phyloP scores from a whole-genome alignment of 2,888 invertebrate genomes.

The Lycaena phlaeas region DNA sequence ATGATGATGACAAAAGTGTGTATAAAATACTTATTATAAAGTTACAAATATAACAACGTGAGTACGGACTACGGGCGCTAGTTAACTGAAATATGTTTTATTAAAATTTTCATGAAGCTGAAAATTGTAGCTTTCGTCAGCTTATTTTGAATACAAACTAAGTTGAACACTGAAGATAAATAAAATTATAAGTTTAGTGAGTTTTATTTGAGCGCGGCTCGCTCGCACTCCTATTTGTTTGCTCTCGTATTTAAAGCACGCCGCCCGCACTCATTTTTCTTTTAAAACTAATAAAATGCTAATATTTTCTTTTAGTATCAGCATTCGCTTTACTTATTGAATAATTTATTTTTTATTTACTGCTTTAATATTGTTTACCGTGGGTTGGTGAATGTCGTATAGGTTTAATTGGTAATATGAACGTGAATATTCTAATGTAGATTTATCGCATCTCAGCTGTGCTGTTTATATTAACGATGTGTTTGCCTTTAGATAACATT shows the following conservation, averaged over 20 bases:
- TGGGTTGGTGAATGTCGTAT: not conserved
- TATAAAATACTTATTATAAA: no score
- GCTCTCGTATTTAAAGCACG: constrained; percentile 8
- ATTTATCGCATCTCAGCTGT: no score
- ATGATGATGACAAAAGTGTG: no score
- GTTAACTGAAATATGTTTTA: no score
- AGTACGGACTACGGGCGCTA: no score
- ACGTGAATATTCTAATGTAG: no score
- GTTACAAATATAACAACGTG: no score
- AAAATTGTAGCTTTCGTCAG: constrained; percentile 1
- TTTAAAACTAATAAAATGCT: constrained; percentile 7
- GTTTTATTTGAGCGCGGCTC: constrained; percentile 1
- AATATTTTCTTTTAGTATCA: constrained; percentile 6
- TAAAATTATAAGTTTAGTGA: constrained; percentile 9
- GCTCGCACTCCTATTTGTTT: constrained; percentile 3
- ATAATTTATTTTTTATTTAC: not conserved
- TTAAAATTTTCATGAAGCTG: no score
- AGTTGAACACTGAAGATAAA: constrained; percentile 7
- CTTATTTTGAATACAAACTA: constrained; percentile 7
- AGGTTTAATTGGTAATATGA: no score
- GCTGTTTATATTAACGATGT: no score
- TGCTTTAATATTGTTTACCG: no score
- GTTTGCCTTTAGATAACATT: no score
- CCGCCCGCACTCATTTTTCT: constrained; percentile 5
- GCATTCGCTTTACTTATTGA: not conserved